These are phyloP conservation scores for Anarhynchus alexandrinus DNA, from an alignment of 2,113 vertebrate species.

Conservation along the genomic window DNA sequence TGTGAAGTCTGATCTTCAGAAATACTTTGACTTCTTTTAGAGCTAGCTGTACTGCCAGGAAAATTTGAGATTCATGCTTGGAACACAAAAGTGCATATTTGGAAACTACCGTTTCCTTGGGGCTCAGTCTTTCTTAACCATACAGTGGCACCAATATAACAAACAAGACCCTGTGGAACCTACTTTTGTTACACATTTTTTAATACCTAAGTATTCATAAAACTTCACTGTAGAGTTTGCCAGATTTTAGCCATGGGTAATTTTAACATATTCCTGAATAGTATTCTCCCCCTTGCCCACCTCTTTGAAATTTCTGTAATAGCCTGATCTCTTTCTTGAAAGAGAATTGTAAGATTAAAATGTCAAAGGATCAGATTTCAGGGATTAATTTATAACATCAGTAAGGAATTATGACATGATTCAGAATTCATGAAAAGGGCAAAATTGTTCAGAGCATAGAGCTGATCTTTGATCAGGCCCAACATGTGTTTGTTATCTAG, in stretches of 20 bases:
- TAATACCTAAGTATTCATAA: not conserved
- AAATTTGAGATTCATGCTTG: not conserved
- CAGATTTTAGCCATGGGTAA: not conserved
- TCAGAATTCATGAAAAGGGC: not conserved
- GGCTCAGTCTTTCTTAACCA: not conserved
- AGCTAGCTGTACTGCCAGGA: too few relatives aligned
- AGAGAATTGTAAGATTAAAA: not conserved
- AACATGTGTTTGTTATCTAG: not conserved
- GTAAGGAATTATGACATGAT: not conserved
- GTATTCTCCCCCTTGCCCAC: rapidly evolving
- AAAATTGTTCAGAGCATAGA: not conserved
- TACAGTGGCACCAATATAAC: not conserved
- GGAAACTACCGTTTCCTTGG: not conserved
- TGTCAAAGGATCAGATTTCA: not conserved
- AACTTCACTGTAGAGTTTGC: not conserved
- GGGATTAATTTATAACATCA: not conserved
- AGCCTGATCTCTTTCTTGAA: not conserved
- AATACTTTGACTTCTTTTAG: too few relatives aligned
- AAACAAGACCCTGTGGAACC: not conserved
- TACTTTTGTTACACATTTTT: not conserved
- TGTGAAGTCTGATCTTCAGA: too few relatives aligned
- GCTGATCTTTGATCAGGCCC: not conserved
- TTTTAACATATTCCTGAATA: not conserved
- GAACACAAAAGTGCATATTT: not conserved
- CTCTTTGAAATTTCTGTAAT: not conserved